These are phyloP conservation scores for Physocephala rufipes DNA, from an alignment of 2,888 invertebrate genomes.

Conservation along the genomic window DNA sequence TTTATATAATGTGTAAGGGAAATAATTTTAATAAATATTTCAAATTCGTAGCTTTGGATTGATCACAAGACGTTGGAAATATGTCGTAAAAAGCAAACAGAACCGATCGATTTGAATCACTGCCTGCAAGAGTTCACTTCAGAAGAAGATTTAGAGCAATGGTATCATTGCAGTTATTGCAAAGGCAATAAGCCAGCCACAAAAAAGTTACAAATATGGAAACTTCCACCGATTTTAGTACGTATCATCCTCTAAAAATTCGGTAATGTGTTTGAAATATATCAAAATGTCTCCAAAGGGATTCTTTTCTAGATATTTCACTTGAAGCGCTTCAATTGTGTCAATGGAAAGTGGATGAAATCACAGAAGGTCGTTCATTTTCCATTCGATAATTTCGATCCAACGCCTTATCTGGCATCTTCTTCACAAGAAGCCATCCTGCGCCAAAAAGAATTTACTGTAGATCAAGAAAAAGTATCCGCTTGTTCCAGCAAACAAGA, in stretches of 20 bases:
- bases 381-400: conserved; percentile 86
- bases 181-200: conserved; percentile 84
- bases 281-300: conserved; percentile 1
- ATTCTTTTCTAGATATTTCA: conserved; percentile 78
- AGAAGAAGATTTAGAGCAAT: conserved; percentile 85
- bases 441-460: conserved; percentile 71
- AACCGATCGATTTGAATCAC: conserved; percentile 84
- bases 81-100: conserved; percentile 77
- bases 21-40: neutral
- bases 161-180: conserved; percentile 87
- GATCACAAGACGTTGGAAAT: conserved; percentile 80
- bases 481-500: neutral
- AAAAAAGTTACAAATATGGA: conserved; percentile 92
- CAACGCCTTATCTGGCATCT: conserved; percentile 84
- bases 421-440: conserved; percentile 81
- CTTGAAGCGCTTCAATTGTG: conserved; percentile 89
- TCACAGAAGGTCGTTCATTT: conserved; percentile 93
- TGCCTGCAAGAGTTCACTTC: conserved; percentile 90
- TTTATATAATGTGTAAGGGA: neutral
- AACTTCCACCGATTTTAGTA: conserved; percentile 87
- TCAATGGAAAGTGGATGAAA: conserved; percentile 92
- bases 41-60: conserved; percentile 70
- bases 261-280: neutral
- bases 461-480: conserved; percentile 54
- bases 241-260: conserved; percentile 47